A percentile compares a stretch with the other conserved stretches of the same genome.
Conservation (phyloP, 2,888 invertebrate genomes). For the Venusia cambrica region DNA sequence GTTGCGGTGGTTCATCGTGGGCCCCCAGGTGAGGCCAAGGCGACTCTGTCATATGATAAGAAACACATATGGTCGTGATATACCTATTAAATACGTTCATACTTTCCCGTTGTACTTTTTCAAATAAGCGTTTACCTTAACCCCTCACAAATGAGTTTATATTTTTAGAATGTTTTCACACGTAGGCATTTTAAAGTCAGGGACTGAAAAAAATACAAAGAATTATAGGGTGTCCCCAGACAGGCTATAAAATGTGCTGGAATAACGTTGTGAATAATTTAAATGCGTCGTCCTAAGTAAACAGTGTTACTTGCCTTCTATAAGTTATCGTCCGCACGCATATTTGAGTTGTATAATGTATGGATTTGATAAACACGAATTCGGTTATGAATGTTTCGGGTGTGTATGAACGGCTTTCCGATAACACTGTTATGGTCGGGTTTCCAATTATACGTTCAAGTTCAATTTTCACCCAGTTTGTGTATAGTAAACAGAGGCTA, state of each 20-base stretch:
- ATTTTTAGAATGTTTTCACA: no score
- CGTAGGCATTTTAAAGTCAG: constrained; percentile 38
- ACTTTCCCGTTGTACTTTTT: no score
- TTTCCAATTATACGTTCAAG: constrained; percentile 7
- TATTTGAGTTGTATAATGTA: constrained; percentile 45
- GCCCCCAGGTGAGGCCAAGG: no score
- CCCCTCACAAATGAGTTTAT: no score
- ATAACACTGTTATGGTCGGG: constrained; percentile 25
- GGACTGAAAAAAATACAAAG: constrained; percentile 43
- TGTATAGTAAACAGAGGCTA: constrained; percentile 27
- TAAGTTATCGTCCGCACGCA: constrained; percentile 47
- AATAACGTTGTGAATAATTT: constrained; percentile 61
- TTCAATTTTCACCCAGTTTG: constrained; percentile 13
- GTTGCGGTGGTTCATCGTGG: no score
- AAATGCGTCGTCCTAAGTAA: constrained; percentile 57
- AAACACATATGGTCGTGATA: no score
- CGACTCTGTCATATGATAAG: no score
- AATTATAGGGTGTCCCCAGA: constrained; percentile 50
- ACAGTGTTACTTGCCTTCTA: constrained; percentile 46
- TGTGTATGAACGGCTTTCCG: constrained; percentile 23
- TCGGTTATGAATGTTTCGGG: constrained; percentile 31
- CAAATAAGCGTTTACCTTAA: no score
- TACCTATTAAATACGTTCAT: no score
- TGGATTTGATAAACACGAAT: constrained; percentile 35
- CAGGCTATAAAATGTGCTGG: constrained; percentile 56